Base-by-base conservation (phyloP, 2,113 vertebrate species). In the Stegastes partitus region DNA sequence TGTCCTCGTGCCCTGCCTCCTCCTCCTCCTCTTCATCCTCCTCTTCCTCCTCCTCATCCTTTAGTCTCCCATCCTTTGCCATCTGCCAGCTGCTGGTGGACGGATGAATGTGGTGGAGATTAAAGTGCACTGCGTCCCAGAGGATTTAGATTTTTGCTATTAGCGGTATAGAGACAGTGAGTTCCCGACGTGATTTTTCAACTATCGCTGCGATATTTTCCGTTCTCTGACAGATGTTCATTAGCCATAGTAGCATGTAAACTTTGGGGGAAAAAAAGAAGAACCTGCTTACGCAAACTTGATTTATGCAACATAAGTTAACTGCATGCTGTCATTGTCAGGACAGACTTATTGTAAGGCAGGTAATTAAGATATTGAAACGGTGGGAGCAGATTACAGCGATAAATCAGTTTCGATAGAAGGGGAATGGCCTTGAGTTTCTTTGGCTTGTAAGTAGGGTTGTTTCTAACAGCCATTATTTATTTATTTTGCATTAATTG, bases 51-150 rank as follows among this genome's bases (percentile, higher is more conserved):
- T 55, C 23, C 11, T 68, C 47, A 5, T 68, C 62, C 1, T 79
- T 47, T 47, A 73, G 31, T 68, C 47, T 73, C 31, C 55, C 5
- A 1, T 54, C 77, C 63, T 63, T 18, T 69, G 69, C 81, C 86
- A 90, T 90, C 81, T 90, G 87, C 90, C 90, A 91, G 84, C 90
- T 89, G 87, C 64, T 68, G 79, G 67, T 54, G 63, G 62, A 74
- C 1, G 23, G 78, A 73, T 85, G 87, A 80, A 64, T n/a, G 45
- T 34, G 31, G 25, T 65, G 53, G 74, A 85, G 91, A 91, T 90
- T 90, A 89, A 84, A 92, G 66, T 82, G 79, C 80, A 59, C 16
- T 51, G 51, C 66, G 72, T 89, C 75, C 77, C 81, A 5, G 11
- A 59, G 89, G 83, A 91, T 92, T 90, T 85, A 77, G 47, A 39